A percentile compares a stretch with the other conserved stretches of the same genome.
phyloP scores from a whole-genome alignment of 2,888 invertebrate species.

The Ptilodon capucinus region DNA sequence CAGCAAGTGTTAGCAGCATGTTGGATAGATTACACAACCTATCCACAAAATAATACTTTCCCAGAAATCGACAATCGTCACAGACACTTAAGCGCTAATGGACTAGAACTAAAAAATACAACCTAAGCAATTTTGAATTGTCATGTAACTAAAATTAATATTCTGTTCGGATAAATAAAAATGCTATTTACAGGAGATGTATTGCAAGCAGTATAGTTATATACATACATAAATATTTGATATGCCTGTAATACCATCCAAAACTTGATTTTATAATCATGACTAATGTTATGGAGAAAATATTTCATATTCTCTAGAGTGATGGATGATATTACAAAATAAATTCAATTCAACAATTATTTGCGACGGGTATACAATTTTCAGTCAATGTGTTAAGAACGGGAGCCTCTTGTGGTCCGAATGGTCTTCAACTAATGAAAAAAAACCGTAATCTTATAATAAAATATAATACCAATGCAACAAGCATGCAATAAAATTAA shows the following conservation, averaged over 20 bases:
- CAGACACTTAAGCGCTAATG: constrained; percentile 61
- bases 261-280: constrained; percentile 3
- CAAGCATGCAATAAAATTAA: constrained; percentile 77
- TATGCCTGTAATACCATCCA: constrained; percentile 26
- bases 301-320: no score
- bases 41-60: constrained; percentile 33
- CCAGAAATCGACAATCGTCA: constrained; percentile 40
- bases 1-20: no score
- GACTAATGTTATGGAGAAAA: no score
- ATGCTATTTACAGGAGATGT: constrained; percentile 49
- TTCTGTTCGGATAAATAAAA: constrained; percentile 39
- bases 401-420: constrained; percentile 47
- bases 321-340: constrained; percentile 26
- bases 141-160: constrained; percentile 59
- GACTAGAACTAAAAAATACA: constrained; percentile 78
- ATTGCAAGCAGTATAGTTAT: constrained; percentile 31
- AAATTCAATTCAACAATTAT: constrained; percentile 30
- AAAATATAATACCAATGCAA: constrained; percentile 74
- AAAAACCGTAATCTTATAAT: constrained; percentile 55
- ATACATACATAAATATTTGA: constrained; percentile 17
- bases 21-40: constrained; percentile 16
- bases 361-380: constrained; percentile 28
- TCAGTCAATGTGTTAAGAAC: constrained; percentile 44
- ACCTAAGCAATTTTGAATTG: constrained; percentile 65
- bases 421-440: constrained; percentile 33